These are phyloP conservation scores for Gallinago nigripennis DNA, from an alignment of 2,797 vertebrate genomes.

Conservation along the genomic window DNA sequence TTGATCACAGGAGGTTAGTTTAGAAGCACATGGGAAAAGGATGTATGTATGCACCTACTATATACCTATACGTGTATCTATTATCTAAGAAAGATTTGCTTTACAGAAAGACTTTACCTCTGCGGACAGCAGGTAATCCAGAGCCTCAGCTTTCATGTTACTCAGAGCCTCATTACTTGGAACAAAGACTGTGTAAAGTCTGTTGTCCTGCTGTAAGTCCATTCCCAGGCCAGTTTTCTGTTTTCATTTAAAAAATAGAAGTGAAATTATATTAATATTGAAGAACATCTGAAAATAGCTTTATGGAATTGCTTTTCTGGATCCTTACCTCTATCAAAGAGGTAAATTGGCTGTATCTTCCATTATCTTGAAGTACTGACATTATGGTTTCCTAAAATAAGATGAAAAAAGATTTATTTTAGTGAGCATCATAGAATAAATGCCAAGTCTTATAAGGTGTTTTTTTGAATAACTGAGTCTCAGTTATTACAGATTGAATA, in stretches of 20 bases:
- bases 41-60: neutral
- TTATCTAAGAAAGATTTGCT: neutral
- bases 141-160: conserved; percentile 74
- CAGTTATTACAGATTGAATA: neutral
- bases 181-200: conserved; percentile 85
- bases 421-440: neutral
- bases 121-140: conserved; percentile 82
- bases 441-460: neutral
- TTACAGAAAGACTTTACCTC: conserved; percentile 76
- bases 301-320: neutral
- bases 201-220: conserved; percentile 76
- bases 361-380: conserved; percentile 82
- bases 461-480: neutral
- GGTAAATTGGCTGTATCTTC: conserved; percentile 83
- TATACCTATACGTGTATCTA: neutral
- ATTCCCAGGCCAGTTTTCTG: conserved; percentile 80
- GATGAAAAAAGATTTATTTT: neutral
- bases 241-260: conserved; percentile 27
- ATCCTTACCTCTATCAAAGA: conserved; percentile 84
- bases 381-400: conserved; percentile 85
- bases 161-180: conserved; percentile 82
- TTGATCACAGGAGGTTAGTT: neutral
- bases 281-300: neutral
- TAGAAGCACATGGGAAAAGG: neutral
- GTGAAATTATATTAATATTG: neutral